Evolutionary conservation across 2,888 invertebrate species (phyloP), one percentile per base, ranked within the genome.

Genomic region (Helicoverpa assulta): DNA sequence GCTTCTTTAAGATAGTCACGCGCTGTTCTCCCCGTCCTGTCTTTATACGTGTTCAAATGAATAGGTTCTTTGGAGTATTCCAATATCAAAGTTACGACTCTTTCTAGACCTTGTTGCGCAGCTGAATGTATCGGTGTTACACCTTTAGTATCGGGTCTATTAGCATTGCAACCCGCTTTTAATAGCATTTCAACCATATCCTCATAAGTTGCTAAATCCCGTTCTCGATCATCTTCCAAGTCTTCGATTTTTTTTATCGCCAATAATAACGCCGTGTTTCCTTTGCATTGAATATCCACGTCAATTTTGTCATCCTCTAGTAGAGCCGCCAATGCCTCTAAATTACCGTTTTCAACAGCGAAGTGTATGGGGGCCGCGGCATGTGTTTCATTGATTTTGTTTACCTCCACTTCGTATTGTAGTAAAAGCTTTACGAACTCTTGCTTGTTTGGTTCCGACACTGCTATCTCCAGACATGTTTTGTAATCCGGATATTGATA

Each of bases 331-430:
- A 97, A 83, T 10, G 95, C 95, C 53, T 94, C 93, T 5, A 92
- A 86, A 73, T 96, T 95, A 21, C 96, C 96, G 58, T 91, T 93
- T 85, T 96, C 96, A 0, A 96, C 95, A 4, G 97, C 97, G 72
- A 97, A 96, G 89, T 97, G 97, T 74, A 97, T 93, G 0, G 97
- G 97, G n/a, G 97, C 96, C 74, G 96, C 96, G 18, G 96, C 94
- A 63, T 96, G 95, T 2, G 93, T 93, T 74, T 94, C 93, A 86
- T 97, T 97, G 0, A 96, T 84, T 80, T 91, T 94, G 79, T 97
- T 97, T 0, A 97, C 96, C 86, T 97, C 94, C 0, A 97, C 97
- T 70, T 97, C 97, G 63, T 96, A 90, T 67, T 96, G 94, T 14
- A 97, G 86, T 50, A 98, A 90, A 5, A 96, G 91, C 80, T 96